Base-by-base conservation (phyloP, 2,888 invertebrate species). In the Neoascia interrupta region DNA sequence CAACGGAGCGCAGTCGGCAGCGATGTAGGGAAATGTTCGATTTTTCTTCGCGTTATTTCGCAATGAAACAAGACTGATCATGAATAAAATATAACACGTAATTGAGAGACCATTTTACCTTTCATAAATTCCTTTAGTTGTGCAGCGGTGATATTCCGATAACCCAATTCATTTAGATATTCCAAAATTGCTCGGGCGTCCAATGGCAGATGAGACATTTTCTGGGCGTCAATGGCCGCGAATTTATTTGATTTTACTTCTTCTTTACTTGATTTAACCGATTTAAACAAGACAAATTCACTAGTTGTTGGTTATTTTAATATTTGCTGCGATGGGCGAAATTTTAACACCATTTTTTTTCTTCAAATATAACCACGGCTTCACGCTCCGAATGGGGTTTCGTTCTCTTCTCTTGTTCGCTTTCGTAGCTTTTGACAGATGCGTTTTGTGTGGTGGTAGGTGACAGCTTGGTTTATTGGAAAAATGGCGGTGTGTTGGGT, bases 121-220 rank as follows among this genome's bases (percentile, higher is more conserved):
- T 92, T 92, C 85, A 95, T 93, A 86, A 95, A 95, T 86, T 92
- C 93, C 89, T 94, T 94, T 58, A 95, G 89, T 85, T 94, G 93
- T 86, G 92, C 91, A 13, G 92, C 92, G 73, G 92, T 93, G 82
- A 95, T 92, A 85, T 94, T 94, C 64, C 92, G 91, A 85, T 94
- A 94, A 66, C 95, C 95, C 83, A 95, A 89, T 84, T 93, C 91
- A 88, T 94, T 94, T 83, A 95, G 89, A 89, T 94, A 93, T 81
- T 90, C 89, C 82, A 95, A 89, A 85, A 95, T 92, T 89, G 94
- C 93, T 84, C 92, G 90, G n/a, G 95, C 92, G 87, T 94, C 93
- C 85, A 93, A 87, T 82, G 87, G 85, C 84, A 87, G 84, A 85
- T 87, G 87, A 86, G 87, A 87, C 87, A 87, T 87, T 85, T 87